These are phyloP conservation scores for Columba guinea DNA, from an alignment of 2,797 vertebrate genomes.

Conservation along the genomic window DNA sequence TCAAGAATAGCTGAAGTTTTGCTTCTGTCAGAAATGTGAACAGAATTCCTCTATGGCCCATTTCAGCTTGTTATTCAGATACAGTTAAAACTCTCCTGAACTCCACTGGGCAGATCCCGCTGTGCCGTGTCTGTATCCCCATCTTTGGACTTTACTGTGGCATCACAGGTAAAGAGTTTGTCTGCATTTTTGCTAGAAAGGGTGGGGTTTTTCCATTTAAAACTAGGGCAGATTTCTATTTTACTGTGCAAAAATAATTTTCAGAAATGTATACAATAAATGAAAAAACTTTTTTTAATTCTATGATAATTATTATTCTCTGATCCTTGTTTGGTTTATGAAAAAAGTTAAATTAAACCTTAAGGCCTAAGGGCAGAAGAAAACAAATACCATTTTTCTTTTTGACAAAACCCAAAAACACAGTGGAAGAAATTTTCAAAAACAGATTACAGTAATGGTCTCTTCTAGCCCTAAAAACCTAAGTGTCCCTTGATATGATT, in stretches of 20 bases:
- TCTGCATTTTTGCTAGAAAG: background rate
- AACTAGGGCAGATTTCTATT: background rate
- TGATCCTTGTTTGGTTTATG: background rate
- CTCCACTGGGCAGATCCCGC: background rate
- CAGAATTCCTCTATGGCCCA: slow-evolving; percentile 11
- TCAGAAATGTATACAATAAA: background rate
- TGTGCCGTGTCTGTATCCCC: background rate
- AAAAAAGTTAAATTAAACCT: slow-evolving; percentile 35
- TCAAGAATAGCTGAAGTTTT: slow-evolving; percentile 59
- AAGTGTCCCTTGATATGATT: slow-evolving; percentile 27
- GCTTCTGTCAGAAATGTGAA: slow-evolving; percentile 50
- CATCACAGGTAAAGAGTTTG: background rate
- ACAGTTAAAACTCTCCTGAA: background rate
- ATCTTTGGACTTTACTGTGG: background rate
- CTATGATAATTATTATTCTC: background rate
- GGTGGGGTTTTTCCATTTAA: background rate
- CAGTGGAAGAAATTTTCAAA: background rate
- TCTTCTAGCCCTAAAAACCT: slow-evolving; percentile 30
- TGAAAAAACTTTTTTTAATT: background rate
- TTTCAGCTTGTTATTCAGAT: background rate
- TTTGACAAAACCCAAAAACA: slow-evolving; percentile 45
- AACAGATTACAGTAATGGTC: slow-evolving; percentile 35
- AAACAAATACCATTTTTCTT: slow-evolving; percentile 54
- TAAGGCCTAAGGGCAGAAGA: background rate
- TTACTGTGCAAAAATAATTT: background rate